These are phyloP conservation scores for Suillia variegata DNA, from an alignment of 2,888 invertebrate species.

Conservation along the genomic window DNA sequence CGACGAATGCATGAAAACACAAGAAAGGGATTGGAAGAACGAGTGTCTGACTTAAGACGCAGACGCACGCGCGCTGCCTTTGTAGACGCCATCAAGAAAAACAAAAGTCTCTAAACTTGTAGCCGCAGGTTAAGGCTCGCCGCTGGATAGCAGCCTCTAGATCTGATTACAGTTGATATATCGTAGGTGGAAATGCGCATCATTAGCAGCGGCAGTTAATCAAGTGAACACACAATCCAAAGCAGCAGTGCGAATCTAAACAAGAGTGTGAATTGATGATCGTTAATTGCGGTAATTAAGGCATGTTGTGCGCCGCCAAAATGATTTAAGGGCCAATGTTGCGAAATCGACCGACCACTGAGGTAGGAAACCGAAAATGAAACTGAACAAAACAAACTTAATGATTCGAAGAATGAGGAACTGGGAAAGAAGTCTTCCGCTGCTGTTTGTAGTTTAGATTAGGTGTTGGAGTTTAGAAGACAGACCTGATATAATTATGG, in stretches of 20 bases:
- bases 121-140: conserved; percentile 36
- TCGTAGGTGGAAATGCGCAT: conserved; percentile 42
- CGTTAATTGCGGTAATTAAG: conserved; percentile 28
- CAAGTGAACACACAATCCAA: neutral
- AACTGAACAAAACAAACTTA: no score
- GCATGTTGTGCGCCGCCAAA: conserved; percentile 24
- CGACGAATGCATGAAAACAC: conserved; percentile 1
- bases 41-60: neutral
- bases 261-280: conserved; percentile 17
- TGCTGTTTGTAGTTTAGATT: no score
- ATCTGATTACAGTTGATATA: conserved; percentile 53
- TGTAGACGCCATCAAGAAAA: conserved; percentile 32
- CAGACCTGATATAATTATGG: no score
- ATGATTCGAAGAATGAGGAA: no score
- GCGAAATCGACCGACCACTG: conserved; percentile 13
- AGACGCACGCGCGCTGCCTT: conserved; percentile 2
- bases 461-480: no score
- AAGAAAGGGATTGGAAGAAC: neutral
- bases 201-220: neutral
- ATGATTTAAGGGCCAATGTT: conserved; percentile 24
- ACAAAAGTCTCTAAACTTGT: conserved; percentile 10
- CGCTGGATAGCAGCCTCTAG: conserved; percentile 31
- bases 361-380: no score
- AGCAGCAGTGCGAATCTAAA: neutral
- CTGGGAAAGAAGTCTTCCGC: no score